Evolutionary conservation across 2,888 invertebrate genomes (phyloP), one percentile per base, ranked within the genome.

Genomic region (Chrysina gloriosa): DNA sequence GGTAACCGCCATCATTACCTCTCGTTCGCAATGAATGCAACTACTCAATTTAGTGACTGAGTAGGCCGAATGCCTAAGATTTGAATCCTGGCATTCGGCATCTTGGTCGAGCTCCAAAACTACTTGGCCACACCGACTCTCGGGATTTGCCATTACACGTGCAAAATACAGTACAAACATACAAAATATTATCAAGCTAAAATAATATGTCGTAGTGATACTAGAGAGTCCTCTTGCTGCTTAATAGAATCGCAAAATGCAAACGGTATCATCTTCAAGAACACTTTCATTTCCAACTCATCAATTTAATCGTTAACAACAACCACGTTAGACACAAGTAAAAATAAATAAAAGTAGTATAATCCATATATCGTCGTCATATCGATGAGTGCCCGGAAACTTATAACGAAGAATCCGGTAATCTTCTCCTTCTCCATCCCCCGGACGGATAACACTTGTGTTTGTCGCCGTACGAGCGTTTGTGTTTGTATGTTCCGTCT

Each of bases 301-400:
- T 23, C 23, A n/a, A n/a, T 6, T 21, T 31, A 23, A 21, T 23
- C 34, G 21, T 48, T 19, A 34, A 2, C n/a, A 11, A 27, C 11
- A 11, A 11, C 34, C 29, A 7, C 36, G 21, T 19, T 11, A 36
- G 11, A 23, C 25, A 27, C 48, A n/a, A 11, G 6, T 23, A n/a
- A 56, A 56, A 56, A 56, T 56, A 56, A 56, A 56, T 56, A 56
- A 23, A 23, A 56, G 11, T 23, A 11, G n/a, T 56, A 36, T 36
- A 56, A 34, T 36, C 23, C 56, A 56, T 56, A 56, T 56, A 56
- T 39, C 23, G 56, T 56, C 56, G 23, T 56, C 36, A 56, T 56
- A 25, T 39, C 56, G 56, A 56, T 56, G 56, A 39, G 39, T 56
- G 56, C 23, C 16, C n/a, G 56, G 39, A 36, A 56, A 56, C 36